Conservation (phyloP, 2,113 vertebrate genomes). For the Saccopteryx leptura region DNA sequence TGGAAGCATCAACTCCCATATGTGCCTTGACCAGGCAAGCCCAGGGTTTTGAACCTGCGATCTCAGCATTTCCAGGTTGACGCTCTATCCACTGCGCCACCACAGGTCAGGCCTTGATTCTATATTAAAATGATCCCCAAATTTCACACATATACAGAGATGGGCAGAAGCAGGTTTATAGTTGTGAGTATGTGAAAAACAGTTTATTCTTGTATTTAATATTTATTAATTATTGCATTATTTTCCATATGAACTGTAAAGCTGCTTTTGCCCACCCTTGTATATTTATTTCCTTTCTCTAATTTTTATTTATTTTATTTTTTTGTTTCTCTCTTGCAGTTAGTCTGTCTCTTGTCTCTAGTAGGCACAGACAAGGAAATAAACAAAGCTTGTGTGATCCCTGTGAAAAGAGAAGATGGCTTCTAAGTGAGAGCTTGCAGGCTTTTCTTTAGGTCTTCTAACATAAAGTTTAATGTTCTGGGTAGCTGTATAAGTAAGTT, state of each 20-base stretch:
- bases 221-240: not conserved
- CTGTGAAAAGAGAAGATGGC: not conserved
- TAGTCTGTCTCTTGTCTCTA: not conserved
- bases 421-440: not conserved
- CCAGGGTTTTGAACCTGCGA: too few species aligned
- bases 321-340: not conserved
- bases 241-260: not conserved
- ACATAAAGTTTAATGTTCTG: slow-evolving; percentile 26
- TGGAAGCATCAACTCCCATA: too few species aligned
- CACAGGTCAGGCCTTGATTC: too few species aligned
- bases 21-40: too few species aligned
- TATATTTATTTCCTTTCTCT: not conserved
- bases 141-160: not conserved
- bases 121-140: not conserved
- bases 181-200: not conserved
- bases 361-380: not conserved
- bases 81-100: too few species aligned
- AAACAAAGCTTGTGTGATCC: not conserved
- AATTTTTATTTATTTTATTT: slow-evolving; percentile 38
- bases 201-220: not conserved
- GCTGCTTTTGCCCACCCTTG: not conserved
- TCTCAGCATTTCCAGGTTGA: too few species aligned
- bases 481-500: slow-evolving; percentile 30
- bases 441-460: not conserved
- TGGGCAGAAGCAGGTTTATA: not conserved